These are phyloP conservation scores for Polymixis lichenea DNA, from an alignment of 2,888 invertebrate species.

Conservation along the genomic window DNA sequence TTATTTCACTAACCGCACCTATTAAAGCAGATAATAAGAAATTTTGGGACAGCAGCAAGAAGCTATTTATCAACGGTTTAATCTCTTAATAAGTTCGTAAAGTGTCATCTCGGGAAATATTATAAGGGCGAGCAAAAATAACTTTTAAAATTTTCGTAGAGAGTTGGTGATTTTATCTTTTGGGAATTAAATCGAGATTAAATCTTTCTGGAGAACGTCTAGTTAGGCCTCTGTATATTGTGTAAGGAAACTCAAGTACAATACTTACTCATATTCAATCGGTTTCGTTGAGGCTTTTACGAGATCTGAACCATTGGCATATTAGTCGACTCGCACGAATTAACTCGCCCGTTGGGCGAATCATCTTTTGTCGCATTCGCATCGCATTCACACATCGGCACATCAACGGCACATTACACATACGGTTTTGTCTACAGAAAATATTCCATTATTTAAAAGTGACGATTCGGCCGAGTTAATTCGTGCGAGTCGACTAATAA, in stretches of 20 bases:
- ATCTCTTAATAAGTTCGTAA: slow-evolving; percentile 49
- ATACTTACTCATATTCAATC: slow-evolving; percentile 13
- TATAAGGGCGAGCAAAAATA: slow-evolving; percentile 37
- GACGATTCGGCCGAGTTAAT: too few relatives aligned
- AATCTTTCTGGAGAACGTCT: neutral
- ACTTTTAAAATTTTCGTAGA: slow-evolving; percentile 39
- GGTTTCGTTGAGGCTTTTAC: neutral
- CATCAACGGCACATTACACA: too few relatives aligned
- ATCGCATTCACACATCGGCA: too few relatives aligned
- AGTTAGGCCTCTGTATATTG: neutral
- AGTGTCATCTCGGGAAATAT: slow-evolving; percentile 55
- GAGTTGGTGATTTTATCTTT: slow-evolving; percentile 46
- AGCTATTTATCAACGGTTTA: slow-evolving; percentile 56
- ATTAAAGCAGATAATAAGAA: slow-evolving; percentile 45
- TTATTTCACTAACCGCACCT: slow-evolving; percentile 50
- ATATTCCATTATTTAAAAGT: too few relatives aligned
- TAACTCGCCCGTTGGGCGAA: too few relatives aligned
- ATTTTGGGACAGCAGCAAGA: slow-evolving; percentile 23
- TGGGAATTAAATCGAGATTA: slow-evolving; percentile 54
- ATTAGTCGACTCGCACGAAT: too few relatives aligned
- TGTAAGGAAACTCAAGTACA: neutral
- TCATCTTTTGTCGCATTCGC: too few relatives aligned
- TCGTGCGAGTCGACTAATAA: too few relatives aligned
- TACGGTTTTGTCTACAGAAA: too few relatives aligned
- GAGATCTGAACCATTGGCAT: neutral